Conservation (phyloP, 2,113 vertebrate species). For the Urocolius indicus region DNA sequence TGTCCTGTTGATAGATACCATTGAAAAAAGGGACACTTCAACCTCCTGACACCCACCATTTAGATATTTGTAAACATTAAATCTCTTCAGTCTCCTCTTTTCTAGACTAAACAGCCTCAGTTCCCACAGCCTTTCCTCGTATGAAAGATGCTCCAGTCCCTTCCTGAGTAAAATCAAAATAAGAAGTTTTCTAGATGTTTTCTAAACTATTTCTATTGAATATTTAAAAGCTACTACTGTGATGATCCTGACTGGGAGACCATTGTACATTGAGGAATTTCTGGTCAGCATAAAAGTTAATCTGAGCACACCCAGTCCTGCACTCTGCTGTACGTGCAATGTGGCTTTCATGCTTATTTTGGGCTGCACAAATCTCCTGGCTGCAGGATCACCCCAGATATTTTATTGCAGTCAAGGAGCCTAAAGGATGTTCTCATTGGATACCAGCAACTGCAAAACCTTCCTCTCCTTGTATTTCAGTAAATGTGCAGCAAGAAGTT, state of each 20-base stretch:
- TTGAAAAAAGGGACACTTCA: no score
- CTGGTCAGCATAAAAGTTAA: not conserved
- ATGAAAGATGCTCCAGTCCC: no score
- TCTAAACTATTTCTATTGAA: not conserved
- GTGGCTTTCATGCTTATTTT: accelerated
- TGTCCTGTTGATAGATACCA: no score
- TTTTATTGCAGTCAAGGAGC: not conserved
- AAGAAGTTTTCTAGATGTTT: not conserved
- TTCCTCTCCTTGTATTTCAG: not conserved
- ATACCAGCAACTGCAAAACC: accelerated
- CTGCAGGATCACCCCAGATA: not conserved
- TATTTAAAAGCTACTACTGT: not conserved
- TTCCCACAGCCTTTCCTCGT: no score
- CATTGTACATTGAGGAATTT: not conserved
- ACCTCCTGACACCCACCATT: no score
- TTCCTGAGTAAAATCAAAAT: not conserved
- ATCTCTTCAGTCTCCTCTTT: no score
- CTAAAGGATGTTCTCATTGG: not conserved
- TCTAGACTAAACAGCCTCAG: no score
- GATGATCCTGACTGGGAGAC: not conserved
- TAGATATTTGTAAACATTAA: no score
- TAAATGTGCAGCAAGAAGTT: not conserved
- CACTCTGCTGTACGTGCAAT: accelerated
- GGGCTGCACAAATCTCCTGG: not conserved
- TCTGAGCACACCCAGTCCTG: not conserved